phyloP scores from a whole-genome alignment of 2,113 vertebrate species.

The Puntigrus tetrazona region DNA sequence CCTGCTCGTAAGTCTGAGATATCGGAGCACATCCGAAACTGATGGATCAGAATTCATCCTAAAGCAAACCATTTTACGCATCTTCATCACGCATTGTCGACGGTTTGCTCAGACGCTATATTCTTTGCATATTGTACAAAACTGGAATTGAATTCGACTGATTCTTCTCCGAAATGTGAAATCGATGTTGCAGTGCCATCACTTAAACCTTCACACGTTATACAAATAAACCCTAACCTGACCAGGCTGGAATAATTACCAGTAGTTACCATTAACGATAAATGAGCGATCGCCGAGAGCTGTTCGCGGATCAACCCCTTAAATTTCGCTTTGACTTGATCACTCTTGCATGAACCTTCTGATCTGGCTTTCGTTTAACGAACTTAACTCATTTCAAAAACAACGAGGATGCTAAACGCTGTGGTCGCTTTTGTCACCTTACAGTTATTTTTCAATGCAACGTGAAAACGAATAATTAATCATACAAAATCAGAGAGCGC shows the following conservation, averaged over 20 bases:
- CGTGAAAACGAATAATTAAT: not conserved
- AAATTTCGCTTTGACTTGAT: not conserved
- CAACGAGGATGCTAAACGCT: conserved; percentile 37
- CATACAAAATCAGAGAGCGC: not conserved
- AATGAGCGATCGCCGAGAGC: not conserved
- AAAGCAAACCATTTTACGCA: not conserved
- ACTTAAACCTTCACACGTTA: not conserved
- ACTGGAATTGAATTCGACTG: not conserved
- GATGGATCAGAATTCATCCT: not conserved
- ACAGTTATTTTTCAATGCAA: not conserved
- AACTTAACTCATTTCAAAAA: conserved; percentile 35
- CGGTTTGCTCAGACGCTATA: conserved; percentile 3
- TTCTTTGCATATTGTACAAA: not conserved
- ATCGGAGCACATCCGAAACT: not conserved
- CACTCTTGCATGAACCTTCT: conserved; percentile 18
- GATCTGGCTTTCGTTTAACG: conserved; percentile 5
- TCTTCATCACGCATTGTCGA: not conserved
- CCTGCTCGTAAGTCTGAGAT: not conserved
- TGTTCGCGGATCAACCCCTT: not conserved
- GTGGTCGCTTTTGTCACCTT: conserved; percentile 38
- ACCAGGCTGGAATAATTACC: conserved; percentile 6
- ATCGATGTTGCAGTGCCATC: not conserved
- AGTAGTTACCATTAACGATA: not conserved
- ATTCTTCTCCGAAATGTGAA: not conserved
- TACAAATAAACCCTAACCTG: not conserved